Evolutionary conservation across 2,888 invertebrate genomes (phyloP), one percentile per base, ranked within the genome.

Genomic region (Tipula confusa): DNA sequence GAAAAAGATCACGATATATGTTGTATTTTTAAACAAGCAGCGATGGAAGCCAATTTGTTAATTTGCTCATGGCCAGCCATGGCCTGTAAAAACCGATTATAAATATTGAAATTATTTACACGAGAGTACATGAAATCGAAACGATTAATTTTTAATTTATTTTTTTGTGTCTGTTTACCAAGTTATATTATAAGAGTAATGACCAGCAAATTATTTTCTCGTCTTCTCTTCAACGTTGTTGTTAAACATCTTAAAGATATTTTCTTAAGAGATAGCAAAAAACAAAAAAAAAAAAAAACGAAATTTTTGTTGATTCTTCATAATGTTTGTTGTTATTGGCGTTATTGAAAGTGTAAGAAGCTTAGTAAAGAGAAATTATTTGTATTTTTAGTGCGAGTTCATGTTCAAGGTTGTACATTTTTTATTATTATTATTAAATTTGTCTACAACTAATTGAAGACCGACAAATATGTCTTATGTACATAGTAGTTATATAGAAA

Each of bases 331-430:
- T 43, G 18, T 43, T 64, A 24, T 64, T 64, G 64, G 64, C 24
- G 64, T 64, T 64, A 64, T 64, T 64, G 64, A 64, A 64, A 64
- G 64, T 64, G 64, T 64, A 64, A 64, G 64, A 64, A 64, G 64
- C 24, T 64, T 64, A 6, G 18, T 64, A 64, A 64, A 64, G 64
- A 64, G 64, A 64, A 64, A 64, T 64, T 64, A 24, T 64, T 24
- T 64, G 64, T 24, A 13, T 11, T 24, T 64, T 64, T 64, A 3
- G 64, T 24, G 64, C 9, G 64, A 64, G 64, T 64, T 64, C 64
- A 64, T 64, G 64, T 64, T 64, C 64, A 64, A 64, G 64, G 64
- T 64, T 64, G 24, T 64, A 43, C 15, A 15, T 15, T 43, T 43
- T 15, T 43, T 43, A n/a, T n/a, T n/a, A n/a, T n/a, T n/a, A n/a